A percentile compares a stretch with the other conserved stretches of the same genome.
Conservation (phyloP, 2,797 vertebrate genomes). For the Varecia variegata region DNA sequence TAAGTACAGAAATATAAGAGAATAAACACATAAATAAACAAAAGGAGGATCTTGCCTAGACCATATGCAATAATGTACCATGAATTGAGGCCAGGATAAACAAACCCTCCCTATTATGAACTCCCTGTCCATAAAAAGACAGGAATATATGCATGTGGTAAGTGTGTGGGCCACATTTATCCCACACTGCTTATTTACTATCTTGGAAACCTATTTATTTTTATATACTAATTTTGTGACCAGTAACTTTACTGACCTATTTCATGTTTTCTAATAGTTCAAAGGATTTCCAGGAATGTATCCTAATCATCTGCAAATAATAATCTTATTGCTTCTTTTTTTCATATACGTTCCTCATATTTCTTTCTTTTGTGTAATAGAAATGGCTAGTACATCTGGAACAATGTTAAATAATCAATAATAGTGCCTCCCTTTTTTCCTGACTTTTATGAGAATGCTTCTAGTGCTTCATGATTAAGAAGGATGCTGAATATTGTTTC, state of each 20-base stretch:
- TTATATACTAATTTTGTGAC: neutral
- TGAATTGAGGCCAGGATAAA: neutral
- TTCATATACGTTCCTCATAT: neutral
- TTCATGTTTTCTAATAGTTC: neutral
- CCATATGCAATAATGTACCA: neutral
- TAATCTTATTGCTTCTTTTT: neutral
- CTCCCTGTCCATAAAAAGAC: neutral
- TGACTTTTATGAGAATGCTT: neutral
- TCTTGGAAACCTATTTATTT: neutral
- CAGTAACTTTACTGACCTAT: neutral
- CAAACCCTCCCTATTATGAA: neutral
- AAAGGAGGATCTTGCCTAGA: neutral
- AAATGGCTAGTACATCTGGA: neutral
- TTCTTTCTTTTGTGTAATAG: neutral
- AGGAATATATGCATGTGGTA: neutral
- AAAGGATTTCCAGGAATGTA: neutral
- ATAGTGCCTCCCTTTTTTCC: neutral
- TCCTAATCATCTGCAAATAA: neutral
- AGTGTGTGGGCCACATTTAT: neutral
- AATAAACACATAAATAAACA: neutral
- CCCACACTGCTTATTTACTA: neutral
- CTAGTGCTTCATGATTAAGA: neutral
- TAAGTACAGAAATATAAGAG: neutral
- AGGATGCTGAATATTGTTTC: neutral
- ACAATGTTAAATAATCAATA: neutral